These are phyloP conservation scores for Zoanthus sansibaricus DNA, from an alignment of 92 coral and sea anemone species.

Conservation along the genomic window DNA sequence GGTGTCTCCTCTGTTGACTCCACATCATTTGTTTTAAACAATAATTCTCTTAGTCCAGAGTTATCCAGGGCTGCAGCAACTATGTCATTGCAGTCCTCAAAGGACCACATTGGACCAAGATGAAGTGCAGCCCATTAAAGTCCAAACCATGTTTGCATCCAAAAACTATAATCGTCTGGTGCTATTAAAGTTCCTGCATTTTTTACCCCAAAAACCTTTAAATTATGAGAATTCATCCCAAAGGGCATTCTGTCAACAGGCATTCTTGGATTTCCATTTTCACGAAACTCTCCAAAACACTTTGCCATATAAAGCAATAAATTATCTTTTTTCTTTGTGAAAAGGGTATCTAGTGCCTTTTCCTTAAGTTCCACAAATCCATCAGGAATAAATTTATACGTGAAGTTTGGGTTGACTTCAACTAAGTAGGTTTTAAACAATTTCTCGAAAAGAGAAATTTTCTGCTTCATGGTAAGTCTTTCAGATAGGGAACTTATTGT, in stretches of 20 bases:
- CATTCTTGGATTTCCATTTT: neutral
- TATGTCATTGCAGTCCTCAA: neutral
- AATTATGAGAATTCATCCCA: neutral
- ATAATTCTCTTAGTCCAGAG: neutral
- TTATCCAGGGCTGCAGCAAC: neutral
- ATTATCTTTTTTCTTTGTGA: neutral
- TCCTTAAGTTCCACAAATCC: neutral
- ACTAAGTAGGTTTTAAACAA: neutral
- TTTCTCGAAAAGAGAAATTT: neutral
- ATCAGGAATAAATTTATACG: neutral
- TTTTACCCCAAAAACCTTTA: neutral
- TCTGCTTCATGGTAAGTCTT: neutral
- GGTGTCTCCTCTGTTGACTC: neutral
- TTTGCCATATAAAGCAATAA: neutral
- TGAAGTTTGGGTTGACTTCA: neutral
- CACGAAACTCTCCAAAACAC: neutral
- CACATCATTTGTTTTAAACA: neutral
- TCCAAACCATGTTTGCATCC: neutral
- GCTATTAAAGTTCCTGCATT: neutral
- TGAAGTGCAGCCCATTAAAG: neutral
- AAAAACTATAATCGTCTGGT: neutral
- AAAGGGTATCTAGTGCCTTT: neutral
- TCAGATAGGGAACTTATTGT: neutral
- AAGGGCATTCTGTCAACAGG: neutral
- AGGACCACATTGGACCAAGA: neutral